phyloP scores from a whole-genome alignment of 1,140 invertebrate genomes.

The Polyergus mexicanus region DNA sequence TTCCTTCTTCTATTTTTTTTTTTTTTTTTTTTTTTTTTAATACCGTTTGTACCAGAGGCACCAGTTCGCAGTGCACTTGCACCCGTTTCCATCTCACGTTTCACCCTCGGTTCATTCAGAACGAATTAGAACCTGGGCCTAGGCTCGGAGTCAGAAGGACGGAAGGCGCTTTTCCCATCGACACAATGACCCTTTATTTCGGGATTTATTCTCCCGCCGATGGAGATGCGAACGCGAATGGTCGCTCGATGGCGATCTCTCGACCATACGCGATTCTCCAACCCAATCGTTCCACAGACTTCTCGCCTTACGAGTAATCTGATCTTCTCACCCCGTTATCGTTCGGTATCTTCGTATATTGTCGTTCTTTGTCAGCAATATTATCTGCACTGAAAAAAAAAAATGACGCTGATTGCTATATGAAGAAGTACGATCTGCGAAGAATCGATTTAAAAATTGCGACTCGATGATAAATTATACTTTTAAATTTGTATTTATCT shows the following conservation, averaged over 20 bases:
- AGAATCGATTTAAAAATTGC: conserved; percentile 13
- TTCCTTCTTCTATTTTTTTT: neutral
- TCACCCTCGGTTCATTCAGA: conserved; percentile 76
- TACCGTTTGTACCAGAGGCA: conserved; percentile 62
- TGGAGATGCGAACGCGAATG: conserved; percentile 1
- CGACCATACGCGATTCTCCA: conserved; percentile 13
- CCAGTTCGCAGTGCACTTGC: conserved; percentile 77
- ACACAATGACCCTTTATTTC: conserved; percentile 73
- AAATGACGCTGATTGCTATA: neutral
- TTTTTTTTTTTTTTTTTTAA: conserved; percentile 39
- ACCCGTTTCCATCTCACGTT: conserved; percentile 83
- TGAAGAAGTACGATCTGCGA: neutral
- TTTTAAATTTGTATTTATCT: neutral
- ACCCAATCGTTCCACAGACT: neutral
- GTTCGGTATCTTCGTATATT: neutral
- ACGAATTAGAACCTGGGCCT: conserved; percentile 70
- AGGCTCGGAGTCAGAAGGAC: conserved; percentile 69
- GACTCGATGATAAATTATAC: too few species aligned
- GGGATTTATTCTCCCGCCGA: conserved; percentile 43
- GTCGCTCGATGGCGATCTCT: conserved; percentile 39
- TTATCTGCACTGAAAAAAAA: neutral
- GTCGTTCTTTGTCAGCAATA: neutral
- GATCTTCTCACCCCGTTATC: neutral
- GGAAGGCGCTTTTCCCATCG: conserved; percentile 79
- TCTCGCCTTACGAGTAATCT: conserved; percentile 15